These are phyloP conservation scores for Glandiceps talaboti DNA, from an alignment of 53 echinoderm and acorn worm species.

Conservation along the genomic window DNA sequence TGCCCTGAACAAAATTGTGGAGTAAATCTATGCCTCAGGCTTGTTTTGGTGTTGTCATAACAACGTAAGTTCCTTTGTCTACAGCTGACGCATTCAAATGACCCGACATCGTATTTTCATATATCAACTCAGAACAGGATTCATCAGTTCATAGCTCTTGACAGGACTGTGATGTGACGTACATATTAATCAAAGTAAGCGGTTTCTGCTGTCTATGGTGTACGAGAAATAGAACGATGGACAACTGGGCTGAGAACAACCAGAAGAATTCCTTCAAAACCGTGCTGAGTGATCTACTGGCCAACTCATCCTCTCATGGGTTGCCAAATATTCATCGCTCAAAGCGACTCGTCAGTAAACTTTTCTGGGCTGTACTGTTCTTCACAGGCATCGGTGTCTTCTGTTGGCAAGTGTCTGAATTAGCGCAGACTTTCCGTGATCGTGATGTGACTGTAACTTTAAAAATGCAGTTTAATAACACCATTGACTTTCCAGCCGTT, in stretches of 20 bases:
- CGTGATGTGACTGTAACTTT: conserved; percentile 32
- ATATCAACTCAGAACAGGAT: no score
- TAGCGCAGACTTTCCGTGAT: conserved; percentile 17
- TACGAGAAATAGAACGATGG: no score
- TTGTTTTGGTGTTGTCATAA: no score
- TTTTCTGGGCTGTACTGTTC: conserved; percentile 32
- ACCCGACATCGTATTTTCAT: no score
- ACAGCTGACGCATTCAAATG: no score
- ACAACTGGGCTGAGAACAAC: neutral
- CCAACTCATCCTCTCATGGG: conserved; percentile 61
- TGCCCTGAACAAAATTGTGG: no score
- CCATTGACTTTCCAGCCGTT: conserved; percentile 51
- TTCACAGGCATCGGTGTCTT: conserved; percentile 15
- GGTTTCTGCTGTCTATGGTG: no score
- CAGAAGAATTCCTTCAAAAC: neutral
- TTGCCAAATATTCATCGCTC: conserved; percentile 74
- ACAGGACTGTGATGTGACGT: no score
- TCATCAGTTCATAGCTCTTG: no score
- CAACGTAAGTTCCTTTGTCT: no score
- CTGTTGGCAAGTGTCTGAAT: conserved; percentile 19
- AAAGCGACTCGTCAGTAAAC: conserved; percentile 22
- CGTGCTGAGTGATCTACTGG: conserved; percentile 10
- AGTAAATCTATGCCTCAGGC: no score
- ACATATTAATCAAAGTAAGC: no score
- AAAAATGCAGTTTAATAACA: conserved; percentile 24